These are phyloP conservation scores for Neosalanx taihuensis DNA, from an alignment of 2,797 vertebrate species.

Conservation along the genomic window DNA sequence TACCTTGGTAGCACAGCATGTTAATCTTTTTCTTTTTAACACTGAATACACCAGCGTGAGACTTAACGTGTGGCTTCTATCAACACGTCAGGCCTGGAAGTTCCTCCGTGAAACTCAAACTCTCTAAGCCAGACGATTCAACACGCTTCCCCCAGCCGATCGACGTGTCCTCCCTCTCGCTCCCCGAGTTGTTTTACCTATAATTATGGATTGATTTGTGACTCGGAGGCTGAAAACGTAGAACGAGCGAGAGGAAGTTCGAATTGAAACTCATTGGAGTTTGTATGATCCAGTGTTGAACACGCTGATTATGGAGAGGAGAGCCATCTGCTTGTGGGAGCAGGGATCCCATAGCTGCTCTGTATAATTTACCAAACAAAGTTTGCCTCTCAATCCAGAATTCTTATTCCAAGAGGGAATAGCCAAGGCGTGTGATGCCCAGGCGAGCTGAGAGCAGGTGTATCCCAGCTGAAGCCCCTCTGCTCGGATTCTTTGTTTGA, in stretches of 20 bases:
- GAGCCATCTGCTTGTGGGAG: conserved; percentile 76
- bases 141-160: conserved; percentile 50
- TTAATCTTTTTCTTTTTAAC: not conserved
- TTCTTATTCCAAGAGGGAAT: conserved; percentile 35
- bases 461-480: conserved; percentile 51
- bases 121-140: conserved; percentile 55
- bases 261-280: conserved; percentile 78
- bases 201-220: conserved; percentile 69
- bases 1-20: no score
- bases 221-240: conserved; percentile 55
- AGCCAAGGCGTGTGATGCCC: conserved; percentile 36
- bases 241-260: conserved; percentile 66
- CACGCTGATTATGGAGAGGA: conserved; percentile 65
- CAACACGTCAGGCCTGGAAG: conserved; percentile 22
- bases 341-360: conserved; percentile 54
- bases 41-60: conserved; percentile 10
- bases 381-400: conserved; percentile 61
- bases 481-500: conserved; percentile 55
- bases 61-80: conserved; percentile 17
- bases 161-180: conserved; percentile 55
- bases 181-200: conserved; percentile 68
- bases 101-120: conserved; percentile 36
- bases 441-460: conserved; percentile 46
- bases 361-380: conserved; percentile 69
- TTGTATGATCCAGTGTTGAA: conserved; percentile 73